Evolutionary conservation across 2,113 vertebrate species (phyloP), one percentile per base, ranked within the genome.

Genomic region (Orycteropus afer): DNA sequence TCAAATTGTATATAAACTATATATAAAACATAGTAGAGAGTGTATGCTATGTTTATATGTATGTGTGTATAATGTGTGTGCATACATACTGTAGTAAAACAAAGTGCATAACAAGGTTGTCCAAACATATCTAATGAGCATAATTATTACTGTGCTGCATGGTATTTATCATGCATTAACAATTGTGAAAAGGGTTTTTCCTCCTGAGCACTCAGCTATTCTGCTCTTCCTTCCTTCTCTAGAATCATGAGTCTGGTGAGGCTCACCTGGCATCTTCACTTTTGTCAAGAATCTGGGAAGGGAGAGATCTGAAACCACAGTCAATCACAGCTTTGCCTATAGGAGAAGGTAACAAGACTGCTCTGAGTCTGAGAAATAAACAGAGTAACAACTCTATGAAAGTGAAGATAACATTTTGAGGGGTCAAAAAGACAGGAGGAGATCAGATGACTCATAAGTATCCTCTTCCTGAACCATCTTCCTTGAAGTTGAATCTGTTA

Each of bases 221-320:
- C 34, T 45, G 71, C 49, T 6, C 51, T 34, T 14, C 7, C 7
- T 22, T 23, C 37, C 57, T 5, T 18, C 74, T 49, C 53, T 37
- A 20, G 13, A 13, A 17, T 27, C 18, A 2, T 4, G 2, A 34
- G 8, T 1, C 4, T 0, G 8, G n/a, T 9, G 4, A 71, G 5
- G 8, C 15, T 71, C 79, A 20, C 34, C 63, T 23, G 61, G 10
- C 8, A 18, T 2, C 45, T 32, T 73, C 37, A 7, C n/a, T 45
- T 65, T 9, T 7, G 45, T 74, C 77, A 37, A 5, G 25, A 29
- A 61, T 61, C 23, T 61, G 7, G 27, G 27, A 61, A 61, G 59
- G 23, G 29, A 61, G 9, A 61, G 59, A 61, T 25, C 27, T 27
- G 59, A 27, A 29, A 61, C 25, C 59, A 61, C 3, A 29, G 59